Conservation (phyloP, 2,888 invertebrate species). For the Allygus modestus region DNA sequence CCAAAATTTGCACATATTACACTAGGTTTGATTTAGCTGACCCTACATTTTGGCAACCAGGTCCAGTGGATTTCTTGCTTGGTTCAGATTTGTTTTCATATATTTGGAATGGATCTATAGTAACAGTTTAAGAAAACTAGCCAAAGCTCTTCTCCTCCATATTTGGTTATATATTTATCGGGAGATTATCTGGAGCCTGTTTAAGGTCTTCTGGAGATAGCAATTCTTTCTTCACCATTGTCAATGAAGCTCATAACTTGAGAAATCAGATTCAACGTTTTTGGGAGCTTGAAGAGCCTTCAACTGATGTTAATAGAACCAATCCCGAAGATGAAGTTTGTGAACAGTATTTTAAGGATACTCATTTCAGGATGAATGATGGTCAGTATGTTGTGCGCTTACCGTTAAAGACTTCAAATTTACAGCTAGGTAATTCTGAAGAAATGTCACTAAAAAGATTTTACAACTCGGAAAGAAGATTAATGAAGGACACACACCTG, state of each 20-base stretch:
- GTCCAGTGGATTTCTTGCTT: slow-evolving; percentile 59
- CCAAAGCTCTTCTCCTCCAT: slow-evolving; percentile 51
- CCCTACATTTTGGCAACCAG: slow-evolving; percentile 60
- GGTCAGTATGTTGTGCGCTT: slow-evolving; percentile 61
- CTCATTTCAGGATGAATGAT: slow-evolving; percentile 27
- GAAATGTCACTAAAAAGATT: slow-evolving; percentile 53
- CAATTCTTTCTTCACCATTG: not conserved
- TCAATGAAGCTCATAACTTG: slow-evolving; percentile 28
- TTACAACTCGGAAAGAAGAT: slow-evolving; percentile 55
- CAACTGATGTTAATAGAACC: not conserved
- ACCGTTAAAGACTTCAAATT: slow-evolving; percentile 31
- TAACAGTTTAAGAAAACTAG: not conserved
- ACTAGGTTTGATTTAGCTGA: slow-evolving; percentile 50
- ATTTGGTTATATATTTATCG: slow-evolving; percentile 57
- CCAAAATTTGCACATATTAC: not conserved
- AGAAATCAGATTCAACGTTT: slow-evolving; percentile 33
- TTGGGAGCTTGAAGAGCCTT: slow-evolving; percentile 51
- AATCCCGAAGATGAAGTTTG: slow-evolving; percentile 48
- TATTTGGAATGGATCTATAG: slow-evolving; percentile 41
- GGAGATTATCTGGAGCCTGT: not conserved
- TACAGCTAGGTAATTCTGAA: slow-evolving; percentile 51
- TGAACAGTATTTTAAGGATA: slow-evolving; percentile 54
- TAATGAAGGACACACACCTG: not conserved
- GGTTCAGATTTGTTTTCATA: slow-evolving; percentile 60
- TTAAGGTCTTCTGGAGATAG: not conserved